Evolutionary conservation across 2,888 invertebrate genomes (phyloP), one percentile per base, ranked within the genome.

Genomic region (Nemurella pictetii): DNA sequence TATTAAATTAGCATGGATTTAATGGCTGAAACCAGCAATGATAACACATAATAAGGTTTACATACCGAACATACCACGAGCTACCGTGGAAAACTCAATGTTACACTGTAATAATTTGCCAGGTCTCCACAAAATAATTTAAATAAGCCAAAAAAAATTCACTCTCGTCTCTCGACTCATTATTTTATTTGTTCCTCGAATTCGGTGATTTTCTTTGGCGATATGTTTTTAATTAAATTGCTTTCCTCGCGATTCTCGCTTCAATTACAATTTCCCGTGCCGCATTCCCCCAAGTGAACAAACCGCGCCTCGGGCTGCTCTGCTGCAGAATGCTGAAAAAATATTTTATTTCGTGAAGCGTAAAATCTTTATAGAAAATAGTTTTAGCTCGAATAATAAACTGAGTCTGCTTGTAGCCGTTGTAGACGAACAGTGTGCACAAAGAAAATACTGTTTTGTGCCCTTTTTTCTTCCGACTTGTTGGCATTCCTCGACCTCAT

Each of bases 391-490:
- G 55, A 55, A 55, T 55, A 55, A 55, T 55, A 55, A 55, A 55
- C 55, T 12, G 5, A 2, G 55, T 1, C 55, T 7, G 55, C 55
- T 55, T 55, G 55, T 55, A 55, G 55, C 20, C 55, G 5, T 55
- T 55, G 55, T 55, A 55, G 9, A 55, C 20, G 55, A 55, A 55
- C 55, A 20, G 55, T 55, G 15, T 55, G 75, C 75, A 75, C 27
- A 75, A 75, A 75, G 75, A 75, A 75, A 75, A 26, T 75, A 75
- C 27, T 75, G 75, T 75, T 28, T 75, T 75, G 75, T 75, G 75
- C 55, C 55, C 55, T 75, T 75, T 75, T 75, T 75, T 28, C 27
- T 28, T 26, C 26, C 27, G 75, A 75, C 75, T 27, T 75, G 27
- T 75, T 75, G 75, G 75, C 75, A 75, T 75, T 26, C 75, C 27